Base-by-base conservation (phyloP, 2,888 invertebrate genomes). In the Sesia bembeciformis region DNA sequence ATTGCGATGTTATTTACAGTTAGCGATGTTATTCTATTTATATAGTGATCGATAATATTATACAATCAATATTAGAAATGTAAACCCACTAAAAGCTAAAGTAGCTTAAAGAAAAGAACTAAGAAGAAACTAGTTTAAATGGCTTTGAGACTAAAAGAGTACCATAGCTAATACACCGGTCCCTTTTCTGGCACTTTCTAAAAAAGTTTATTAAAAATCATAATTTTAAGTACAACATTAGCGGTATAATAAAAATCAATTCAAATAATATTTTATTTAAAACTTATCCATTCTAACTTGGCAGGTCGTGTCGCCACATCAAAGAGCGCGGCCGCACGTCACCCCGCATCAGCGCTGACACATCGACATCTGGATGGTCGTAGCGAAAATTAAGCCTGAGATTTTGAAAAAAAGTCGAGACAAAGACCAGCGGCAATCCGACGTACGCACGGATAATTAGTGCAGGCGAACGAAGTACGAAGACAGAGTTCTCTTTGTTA, bases 361-460 rank as follows among this genome's bases (percentile, higher is more conserved):
- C 74, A 77, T 80, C 78, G 81, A 81, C 81, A 71, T 70, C 56
- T 61, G 68, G 66, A 69, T 66, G 68, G 62, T 64, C 69, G 73
- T 74, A 68, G 75, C 72, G 66, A 76, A 84, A 84, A 79, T 81
- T 80, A 81, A 80, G 71, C 68, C 54, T 50, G 40, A 56, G 46
- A 60, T 55, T 64, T 60, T 66, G 69, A 65, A 68, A 62, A 59
- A 57, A 56, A 52, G 46, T 51, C 58, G 49, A 52, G 58, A 62
- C 62, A 65, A 62, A 59, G 54, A 54, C 59, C 56, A 54, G 49
- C 55, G 63, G 62, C 66, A 61, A 59, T 59, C 62, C 62, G 57
- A 66, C 63, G 65, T 46, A 52, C 62, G 54, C 57, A 53, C 60
- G 62, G 70, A 70, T 76, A 76, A 79, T 78, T 76, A 78, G 66